Base-by-base conservation (phyloP, 2,888 invertebrate species). In the Allacma fusca region DNA sequence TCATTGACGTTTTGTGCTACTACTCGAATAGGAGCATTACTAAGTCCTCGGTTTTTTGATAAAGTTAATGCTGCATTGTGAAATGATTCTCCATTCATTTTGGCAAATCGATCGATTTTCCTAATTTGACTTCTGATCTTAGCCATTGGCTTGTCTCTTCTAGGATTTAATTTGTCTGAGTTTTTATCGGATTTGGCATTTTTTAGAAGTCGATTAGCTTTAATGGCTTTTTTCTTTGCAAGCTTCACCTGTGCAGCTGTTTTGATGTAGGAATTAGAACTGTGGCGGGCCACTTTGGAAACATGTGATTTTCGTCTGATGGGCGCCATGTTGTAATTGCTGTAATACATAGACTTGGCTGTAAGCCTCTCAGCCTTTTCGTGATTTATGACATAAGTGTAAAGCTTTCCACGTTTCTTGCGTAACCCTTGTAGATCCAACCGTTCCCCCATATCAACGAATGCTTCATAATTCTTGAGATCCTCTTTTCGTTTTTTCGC, bases 61-160 rank as follows among this genome's bases (percentile, higher is more conserved):
- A 72, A 72, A 4, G 72, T 57, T 5, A 72, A 34, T 7, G 72
- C 72, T 12, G 72, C 72, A 62, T 72, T 72, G 34, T 72, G 72
- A 62, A 59, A 72, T 12, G 72, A 72, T 12, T 72, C 72, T 21
- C 72, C 72, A 59, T 72, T 72, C 26, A 72, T n/a, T 28, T 28
- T 23, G 1, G 72, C 72, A 28, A 72, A 57, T 23, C 72, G 50
- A 34, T 72, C 72, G 1, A 62, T 57, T 62, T 62, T 57, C 29
- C 72, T 21, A 16, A 62, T 57, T 34, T 72, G 72, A 59, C 59
- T 72, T 34, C 72, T 59, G 9, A 72, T 72, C 23, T 72, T 72
- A 0, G 72, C 72, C 72, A 72, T 72, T 29, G 72, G 72, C 59
- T 72, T 72, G 29, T 72, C 72, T 34, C 72, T 28, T 72, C 72